Conservation (phyloP, 2,888 invertebrate genomes). For the Abrostola triplasia region DNA sequence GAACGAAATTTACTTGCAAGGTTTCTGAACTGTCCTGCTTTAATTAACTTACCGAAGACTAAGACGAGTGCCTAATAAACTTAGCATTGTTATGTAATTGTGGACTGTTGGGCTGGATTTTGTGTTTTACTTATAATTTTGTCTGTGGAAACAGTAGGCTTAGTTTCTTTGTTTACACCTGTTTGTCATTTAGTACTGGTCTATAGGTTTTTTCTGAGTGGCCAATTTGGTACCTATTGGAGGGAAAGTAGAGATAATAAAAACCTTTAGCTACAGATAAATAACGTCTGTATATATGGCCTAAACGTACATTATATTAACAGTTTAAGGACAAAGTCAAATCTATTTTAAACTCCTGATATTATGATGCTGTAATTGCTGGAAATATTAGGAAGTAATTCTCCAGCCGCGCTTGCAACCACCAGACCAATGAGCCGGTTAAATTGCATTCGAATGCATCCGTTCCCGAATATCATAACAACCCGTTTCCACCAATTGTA, state of each 20-base stretch:
- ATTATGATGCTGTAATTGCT: no score
- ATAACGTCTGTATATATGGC: no score
- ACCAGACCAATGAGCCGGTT: neutral
- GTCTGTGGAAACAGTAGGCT: no score
- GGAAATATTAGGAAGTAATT: neutral
- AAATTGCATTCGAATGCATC: constrained; percentile 2
- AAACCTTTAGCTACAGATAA: no score
- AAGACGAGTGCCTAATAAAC: constrained; percentile 4
- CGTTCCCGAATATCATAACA: constrained; percentile 16
- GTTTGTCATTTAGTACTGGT: no score
- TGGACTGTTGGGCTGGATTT: constrained; percentile 1
- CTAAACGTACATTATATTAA: no score
- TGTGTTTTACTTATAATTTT: neutral
- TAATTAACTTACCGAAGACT: constrained; percentile 5
- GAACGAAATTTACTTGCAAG: constrained; percentile 1
- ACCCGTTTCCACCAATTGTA: constrained; percentile 17
- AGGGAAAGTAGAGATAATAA: no score
- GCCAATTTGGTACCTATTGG: no score
- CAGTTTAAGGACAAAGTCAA: no score
- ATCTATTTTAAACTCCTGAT: no score
- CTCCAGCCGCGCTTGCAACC: neutral
- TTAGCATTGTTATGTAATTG: constrained; percentile 2
- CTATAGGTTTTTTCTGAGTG: no score
- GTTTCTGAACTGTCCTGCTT: constrained; percentile 3
- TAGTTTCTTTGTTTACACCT: no score